These are phyloP conservation scores for Pachydiplax longipennis DNA, from an alignment of 2,888 invertebrate genomes.

Conservation along the genomic window DNA sequence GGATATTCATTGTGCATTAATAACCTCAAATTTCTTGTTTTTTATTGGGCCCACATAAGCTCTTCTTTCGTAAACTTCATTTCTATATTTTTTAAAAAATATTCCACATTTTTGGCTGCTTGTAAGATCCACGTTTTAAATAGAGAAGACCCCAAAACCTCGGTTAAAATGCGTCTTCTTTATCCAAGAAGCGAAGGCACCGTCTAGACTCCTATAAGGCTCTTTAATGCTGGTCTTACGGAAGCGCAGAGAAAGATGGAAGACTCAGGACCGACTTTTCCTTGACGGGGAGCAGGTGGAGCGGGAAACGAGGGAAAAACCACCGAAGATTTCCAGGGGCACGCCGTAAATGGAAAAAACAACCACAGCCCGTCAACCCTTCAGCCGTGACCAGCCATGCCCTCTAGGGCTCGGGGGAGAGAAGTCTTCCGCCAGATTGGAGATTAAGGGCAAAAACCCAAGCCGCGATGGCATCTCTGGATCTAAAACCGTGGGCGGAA, in stretches of 20 bases:
- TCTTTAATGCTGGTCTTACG: background rate
- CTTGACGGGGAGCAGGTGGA: slow-evolving; percentile 28
- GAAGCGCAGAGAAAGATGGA: background rate
- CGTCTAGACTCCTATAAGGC: background rate
- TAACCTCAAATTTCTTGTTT: no score
- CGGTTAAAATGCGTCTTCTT: background rate
- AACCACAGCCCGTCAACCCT: background rate
- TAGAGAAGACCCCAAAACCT: background rate
- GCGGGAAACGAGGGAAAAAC: slow-evolving; percentile 25
- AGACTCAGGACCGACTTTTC: background rate
- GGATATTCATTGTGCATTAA: no score
- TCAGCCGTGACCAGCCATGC: slow-evolving; percentile 33
- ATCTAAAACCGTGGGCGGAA: background rate
- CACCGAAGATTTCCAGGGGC: slow-evolving; percentile 10
- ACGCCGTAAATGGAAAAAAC: slow-evolving; percentile 22
- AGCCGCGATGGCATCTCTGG: slow-evolving; percentile 33
- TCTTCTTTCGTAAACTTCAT: no score
- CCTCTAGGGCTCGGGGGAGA: background rate
- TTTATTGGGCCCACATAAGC: no score
- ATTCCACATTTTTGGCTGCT: no score
- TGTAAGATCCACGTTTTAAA: no score
- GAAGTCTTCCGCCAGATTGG: slow-evolving; percentile 18
- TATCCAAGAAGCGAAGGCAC: background rate
- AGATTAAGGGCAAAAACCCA: slow-evolving; percentile 34
- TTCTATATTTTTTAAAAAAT: no score